Evolutionary conservation across 2,797 vertebrate genomes (phyloP).

Genomic region (Anas acuta): DNA sequence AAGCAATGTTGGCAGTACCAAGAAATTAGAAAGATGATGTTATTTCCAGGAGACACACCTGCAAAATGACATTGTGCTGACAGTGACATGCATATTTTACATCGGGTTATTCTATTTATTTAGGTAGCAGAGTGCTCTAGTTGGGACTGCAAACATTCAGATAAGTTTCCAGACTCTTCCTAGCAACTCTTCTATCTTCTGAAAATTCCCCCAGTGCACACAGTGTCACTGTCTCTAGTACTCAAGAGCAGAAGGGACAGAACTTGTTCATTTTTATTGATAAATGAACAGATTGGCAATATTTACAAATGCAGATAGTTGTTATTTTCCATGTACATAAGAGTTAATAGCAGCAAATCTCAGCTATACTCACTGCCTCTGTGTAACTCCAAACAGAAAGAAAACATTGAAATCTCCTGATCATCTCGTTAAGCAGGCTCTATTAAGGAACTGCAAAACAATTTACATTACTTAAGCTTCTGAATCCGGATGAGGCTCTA

Average conservation of each 20-base stretch:
- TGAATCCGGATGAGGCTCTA: conserved; percentile 75
- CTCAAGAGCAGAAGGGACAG: background rate
- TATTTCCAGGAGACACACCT: background rate
- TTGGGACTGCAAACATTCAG: background rate
- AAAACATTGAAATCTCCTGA: conserved; percentile 75
- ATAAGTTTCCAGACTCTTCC: background rate
- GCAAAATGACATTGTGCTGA: background rate
- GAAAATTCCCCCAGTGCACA: background rate
- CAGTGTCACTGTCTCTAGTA: background rate
- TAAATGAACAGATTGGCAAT: background rate
- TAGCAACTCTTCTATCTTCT: background rate
- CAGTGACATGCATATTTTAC: background rate
- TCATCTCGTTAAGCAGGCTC: conserved; percentile 73
- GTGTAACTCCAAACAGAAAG: conserved; percentile 46
- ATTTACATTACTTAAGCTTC: conserved; percentile 77
- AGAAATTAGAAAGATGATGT: background rate
- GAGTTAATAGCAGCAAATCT: background rate
- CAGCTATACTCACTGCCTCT: background rate
- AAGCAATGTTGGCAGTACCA: fast-evolving
- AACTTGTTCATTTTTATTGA: background rate
- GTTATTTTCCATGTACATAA: background rate
- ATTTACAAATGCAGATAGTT: background rate
- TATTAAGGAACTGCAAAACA: conserved; percentile 79
- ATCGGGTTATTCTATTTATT: background rate
- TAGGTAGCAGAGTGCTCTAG: background rate